A percentile compares a stretch with the other conserved stretches of the same genome.
phyloP scores from a whole-genome alignment of 2,113 vertebrate species.

The Dasyurus viverrinus region DNA sequence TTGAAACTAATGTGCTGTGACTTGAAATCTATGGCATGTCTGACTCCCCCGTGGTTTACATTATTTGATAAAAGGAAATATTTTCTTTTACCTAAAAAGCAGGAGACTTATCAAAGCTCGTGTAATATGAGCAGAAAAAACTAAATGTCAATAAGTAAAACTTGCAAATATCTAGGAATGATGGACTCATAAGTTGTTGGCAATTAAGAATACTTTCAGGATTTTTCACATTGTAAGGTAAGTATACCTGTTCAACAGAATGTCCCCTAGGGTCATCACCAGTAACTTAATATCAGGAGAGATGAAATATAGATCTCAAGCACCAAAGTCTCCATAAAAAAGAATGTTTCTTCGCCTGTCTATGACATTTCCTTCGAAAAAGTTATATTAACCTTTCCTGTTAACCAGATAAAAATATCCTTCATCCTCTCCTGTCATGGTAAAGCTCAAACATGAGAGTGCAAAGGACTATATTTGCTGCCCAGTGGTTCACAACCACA shows the following conservation, averaged over 20 bases:
- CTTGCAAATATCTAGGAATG: neutral
- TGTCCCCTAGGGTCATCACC: neutral
- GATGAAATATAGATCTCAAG: neutral
- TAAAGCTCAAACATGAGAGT: neutral
- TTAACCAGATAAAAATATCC: neutral
- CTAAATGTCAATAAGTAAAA: neutral
- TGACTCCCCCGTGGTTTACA: no score
- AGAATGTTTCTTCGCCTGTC: neutral
- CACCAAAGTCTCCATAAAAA: neutral
- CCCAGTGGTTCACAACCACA: neutral
- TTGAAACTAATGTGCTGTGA: no score
- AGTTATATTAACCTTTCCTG: neutral
- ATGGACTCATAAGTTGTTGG: neutral
- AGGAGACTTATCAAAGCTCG: no score
- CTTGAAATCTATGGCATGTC: no score
- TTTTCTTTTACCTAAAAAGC: no score
- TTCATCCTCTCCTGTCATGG: neutral
- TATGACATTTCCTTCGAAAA: neutral
- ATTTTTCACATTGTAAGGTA: neutral
- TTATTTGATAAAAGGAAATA: no score
- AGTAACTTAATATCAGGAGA: neutral
- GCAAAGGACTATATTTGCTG: neutral
- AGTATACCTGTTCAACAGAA: neutral
- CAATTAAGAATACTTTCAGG: neutral
- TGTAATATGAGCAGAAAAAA: neutral